A percentile compares a stretch with the other conserved stretches of the same genome.
Conservation (phyloP, 2,888 invertebrate genomes). For the Blastobasis adustella region DNA sequence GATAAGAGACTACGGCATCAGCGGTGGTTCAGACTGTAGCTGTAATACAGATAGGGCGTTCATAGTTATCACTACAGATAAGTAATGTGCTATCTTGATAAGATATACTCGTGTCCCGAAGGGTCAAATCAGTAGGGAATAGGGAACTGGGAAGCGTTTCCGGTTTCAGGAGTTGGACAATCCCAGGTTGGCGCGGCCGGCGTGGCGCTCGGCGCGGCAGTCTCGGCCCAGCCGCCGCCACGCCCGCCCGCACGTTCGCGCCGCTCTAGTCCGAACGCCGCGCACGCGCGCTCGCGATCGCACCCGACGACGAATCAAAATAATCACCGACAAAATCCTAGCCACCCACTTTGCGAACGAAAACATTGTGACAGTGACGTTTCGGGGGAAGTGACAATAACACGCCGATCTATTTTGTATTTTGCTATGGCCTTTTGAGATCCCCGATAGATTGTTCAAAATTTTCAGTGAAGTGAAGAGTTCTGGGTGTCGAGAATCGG, state of each 20-base stretch:
- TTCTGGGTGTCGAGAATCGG: too few relatives aligned
- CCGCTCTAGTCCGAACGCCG: slow-evolving; percentile 21
- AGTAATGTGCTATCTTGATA: too few relatives aligned
- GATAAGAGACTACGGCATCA: too few relatives aligned
- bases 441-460: slow-evolving; percentile 11
- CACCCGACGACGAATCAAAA: slow-evolving; percentile 28
- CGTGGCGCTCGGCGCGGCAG: slow-evolving; percentile 28
- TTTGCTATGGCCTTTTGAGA: slow-evolving; percentile 13
- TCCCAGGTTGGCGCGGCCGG: slow-evolving; percentile 15
- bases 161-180: slow-evolving; percentile 22
- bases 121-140: neutral
- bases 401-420: slow-evolving; percentile 26
- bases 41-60: too few relatives aligned
- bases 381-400: slow-evolving; percentile 56
- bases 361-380: slow-evolving; percentile 65
- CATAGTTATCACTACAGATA: too few relatives aligned
- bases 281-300: slow-evolving; percentile 59
- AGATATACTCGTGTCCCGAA: too few relatives aligned
- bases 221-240: slow-evolving; percentile 44
- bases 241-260: slow-evolving; percentile 28
- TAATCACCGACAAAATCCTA: slow-evolving; percentile 30
- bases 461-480: slow-evolving; percentile 1
- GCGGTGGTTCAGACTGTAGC: too few relatives aligned
- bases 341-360: slow-evolving; percentile 49
- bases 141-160: slow-evolving; percentile 32